These are phyloP conservation scores for Myiopsitta monachus DNA, from an alignment of 2,113 vertebrate species.

Conservation along the genomic window DNA sequence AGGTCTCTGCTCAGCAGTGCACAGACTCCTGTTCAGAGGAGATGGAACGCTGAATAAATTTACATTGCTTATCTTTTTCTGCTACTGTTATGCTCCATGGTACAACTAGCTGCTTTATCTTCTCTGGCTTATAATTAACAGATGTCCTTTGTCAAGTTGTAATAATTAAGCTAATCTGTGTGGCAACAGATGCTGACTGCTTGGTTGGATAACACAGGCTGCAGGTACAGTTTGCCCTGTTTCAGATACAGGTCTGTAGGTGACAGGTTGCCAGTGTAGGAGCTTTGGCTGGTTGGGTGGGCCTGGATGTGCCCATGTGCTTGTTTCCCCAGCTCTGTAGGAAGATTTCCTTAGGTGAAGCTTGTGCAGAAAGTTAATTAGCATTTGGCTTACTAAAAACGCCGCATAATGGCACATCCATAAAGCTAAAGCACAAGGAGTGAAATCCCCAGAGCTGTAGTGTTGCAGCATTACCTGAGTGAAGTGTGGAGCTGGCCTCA, in stretches of 20 bases:
- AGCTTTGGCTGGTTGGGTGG: rapidly evolving
- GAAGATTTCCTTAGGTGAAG: neutral
- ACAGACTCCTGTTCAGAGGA: neutral
- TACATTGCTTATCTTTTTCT: rapidly evolving
- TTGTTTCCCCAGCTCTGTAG: neutral
- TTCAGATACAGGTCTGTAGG: rapidly evolving
- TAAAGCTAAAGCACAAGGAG: neutral
- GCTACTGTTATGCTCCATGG: neutral
- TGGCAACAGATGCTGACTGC: neutral
- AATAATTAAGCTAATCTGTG: neutral
- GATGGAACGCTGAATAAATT: rapidly evolving
- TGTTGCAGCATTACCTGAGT: neutral
- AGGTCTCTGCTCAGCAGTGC: rapidly evolving
- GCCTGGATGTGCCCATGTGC: rapidly evolving
- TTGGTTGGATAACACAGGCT: rapidly evolving
- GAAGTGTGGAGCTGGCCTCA: rapidly evolving
- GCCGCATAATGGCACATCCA: neutral
- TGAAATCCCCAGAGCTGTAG: neutral
- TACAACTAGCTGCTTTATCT: neutral
- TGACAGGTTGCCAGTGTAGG: neutral
- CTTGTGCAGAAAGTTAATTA: neutral
- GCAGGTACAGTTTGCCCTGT: neutral
- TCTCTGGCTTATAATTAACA: too few species aligned
- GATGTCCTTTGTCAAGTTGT: neutral
- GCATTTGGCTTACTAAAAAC: neutral